phyloP scores from a whole-genome alignment of 2,113 vertebrate genomes.

The Phainopepla nitens region DNA sequence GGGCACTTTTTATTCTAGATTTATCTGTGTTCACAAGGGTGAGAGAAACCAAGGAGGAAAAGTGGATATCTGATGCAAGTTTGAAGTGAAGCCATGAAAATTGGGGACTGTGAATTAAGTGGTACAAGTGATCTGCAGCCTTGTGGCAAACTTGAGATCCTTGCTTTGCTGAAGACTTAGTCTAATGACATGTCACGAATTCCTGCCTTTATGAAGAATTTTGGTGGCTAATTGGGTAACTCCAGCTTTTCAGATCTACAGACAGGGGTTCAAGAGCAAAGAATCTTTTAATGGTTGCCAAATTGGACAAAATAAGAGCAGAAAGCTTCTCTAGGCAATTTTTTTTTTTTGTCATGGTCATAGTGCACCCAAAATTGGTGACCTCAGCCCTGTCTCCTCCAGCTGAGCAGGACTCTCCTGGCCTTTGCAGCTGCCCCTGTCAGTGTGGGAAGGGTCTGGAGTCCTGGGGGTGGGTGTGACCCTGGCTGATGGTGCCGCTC shows the following conservation, averaged over 20 bases:
- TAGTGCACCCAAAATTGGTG: neutral
- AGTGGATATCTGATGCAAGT: neutral
- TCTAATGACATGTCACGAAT: neutral
- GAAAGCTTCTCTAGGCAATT: neutral
- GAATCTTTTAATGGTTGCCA: neutral
- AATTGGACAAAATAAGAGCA: neutral
- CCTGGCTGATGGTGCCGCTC: neutral
- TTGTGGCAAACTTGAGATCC: neutral
- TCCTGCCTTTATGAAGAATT: neutral
- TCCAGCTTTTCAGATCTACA: neutral
- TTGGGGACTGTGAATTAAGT: neutral
- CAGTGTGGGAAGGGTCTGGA: neutral
- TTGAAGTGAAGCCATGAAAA: neutral
- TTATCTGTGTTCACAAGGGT: neutral
- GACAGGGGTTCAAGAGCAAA: neutral
- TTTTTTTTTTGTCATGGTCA: fast-evolving
- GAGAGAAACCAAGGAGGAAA: neutral
- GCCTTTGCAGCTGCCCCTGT: neutral
- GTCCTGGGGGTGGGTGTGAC: fast-evolving
- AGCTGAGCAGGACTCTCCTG: neutral
- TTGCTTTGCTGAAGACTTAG: neutral
- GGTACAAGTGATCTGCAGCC: neutral
- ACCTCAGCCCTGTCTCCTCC: neutral
- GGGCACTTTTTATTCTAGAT: neutral
- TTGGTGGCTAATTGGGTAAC: neutral